Percentiles rank a stretch among this genome's conserved stretches.
These are phyloP conservation scores for Peromyscus maniculatus DNA, from an alignment of 2,113 vertebrate genomes.

Conservation along the genomic window DNA sequence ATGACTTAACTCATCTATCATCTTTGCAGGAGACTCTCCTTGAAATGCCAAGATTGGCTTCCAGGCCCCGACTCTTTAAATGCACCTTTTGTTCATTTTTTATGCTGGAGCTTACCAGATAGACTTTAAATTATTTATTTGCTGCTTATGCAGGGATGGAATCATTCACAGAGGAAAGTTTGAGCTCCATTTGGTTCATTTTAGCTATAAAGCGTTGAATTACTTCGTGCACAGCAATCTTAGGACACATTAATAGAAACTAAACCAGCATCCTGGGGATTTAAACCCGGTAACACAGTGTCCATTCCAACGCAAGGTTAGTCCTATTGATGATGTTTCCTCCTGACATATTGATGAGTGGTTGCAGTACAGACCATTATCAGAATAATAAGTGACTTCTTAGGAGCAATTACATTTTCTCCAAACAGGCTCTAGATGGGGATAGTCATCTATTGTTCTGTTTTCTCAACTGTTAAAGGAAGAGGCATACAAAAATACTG, in stretches of 20 bases:
- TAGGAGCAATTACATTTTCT: slow-evolving; percentile 49
- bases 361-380: neutral
- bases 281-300: neutral
- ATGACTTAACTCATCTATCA: neutral
- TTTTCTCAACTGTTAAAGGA: slow-evolving; percentile 54
- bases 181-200: slow-evolving; percentile 53
- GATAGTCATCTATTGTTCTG: slow-evolving; percentile 83
- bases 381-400: slow-evolving; percentile 21
- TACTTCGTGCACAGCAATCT: slow-evolving; percentile 22
- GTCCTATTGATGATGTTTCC: neutral
- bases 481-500: slow-evolving; percentile 18
- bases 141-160: slow-evolving; percentile 5
- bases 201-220: slow-evolving; percentile 67
- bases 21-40: neutral
- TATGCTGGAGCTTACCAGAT: neutral
- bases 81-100: neutral
- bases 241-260: slow-evolving; percentile 50
- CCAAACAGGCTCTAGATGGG: slow-evolving; percentile 84
- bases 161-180: slow-evolving; percentile 8
- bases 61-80: neutral
- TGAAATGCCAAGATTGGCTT: neutral
- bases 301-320: slow-evolving; percentile 46
- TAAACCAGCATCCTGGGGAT: slow-evolving; percentile 37
- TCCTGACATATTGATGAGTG: slow-evolving; percentile 60
- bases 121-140: slow-evolving; percentile 67